phyloP scores from a whole-genome alignment of 1,140 invertebrate genomes.

The Drosophila lowei region DNA sequence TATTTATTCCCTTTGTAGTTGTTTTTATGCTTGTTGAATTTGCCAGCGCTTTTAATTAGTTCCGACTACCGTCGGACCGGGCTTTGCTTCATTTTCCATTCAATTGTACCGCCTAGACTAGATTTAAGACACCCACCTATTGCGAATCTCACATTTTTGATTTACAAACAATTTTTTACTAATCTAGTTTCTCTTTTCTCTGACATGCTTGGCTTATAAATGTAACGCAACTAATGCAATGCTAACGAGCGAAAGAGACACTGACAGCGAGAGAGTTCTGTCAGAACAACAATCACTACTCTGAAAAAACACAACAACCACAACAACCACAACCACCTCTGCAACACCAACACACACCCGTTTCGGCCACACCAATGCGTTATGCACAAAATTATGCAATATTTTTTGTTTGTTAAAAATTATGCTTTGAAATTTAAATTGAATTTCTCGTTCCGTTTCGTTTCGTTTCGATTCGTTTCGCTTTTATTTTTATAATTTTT shows the following conservation, averaged over 20 bases:
- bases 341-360: conserved; percentile 29
- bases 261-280: conserved; percentile 18
- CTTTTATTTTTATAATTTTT: conserved; percentile 55
- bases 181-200: conserved; percentile 83
- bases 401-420: conserved; percentile 52
- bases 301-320: conserved; percentile 7
- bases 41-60: conserved; percentile 50
- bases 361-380: conserved; percentile 63
- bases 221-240: conserved; percentile 74
- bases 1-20: conserved; percentile 43
- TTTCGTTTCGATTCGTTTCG: conserved; percentile 25
- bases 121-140: conserved; percentile 35
- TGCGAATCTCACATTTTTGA: conserved; percentile 37
- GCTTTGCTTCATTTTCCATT: neutral
- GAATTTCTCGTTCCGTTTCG: conserved; percentile 46
- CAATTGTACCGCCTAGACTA: conserved; percentile 7
- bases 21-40: conserved; percentile 27
- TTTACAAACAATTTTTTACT: conserved; percentile 74
- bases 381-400: conserved; percentile 73
- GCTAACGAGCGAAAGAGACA: conserved; percentile 62
- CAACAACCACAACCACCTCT: conserved; percentile 5
- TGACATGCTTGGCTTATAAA: conserved; percentile 82
- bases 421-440: conserved; percentile 58
- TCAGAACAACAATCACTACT: conserved; percentile 10
- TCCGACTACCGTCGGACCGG: conserved; percentile 2